These are phyloP conservation scores for Seira musarum DNA, from an alignment of 2,888 invertebrate species.

Conservation along the genomic window DNA sequence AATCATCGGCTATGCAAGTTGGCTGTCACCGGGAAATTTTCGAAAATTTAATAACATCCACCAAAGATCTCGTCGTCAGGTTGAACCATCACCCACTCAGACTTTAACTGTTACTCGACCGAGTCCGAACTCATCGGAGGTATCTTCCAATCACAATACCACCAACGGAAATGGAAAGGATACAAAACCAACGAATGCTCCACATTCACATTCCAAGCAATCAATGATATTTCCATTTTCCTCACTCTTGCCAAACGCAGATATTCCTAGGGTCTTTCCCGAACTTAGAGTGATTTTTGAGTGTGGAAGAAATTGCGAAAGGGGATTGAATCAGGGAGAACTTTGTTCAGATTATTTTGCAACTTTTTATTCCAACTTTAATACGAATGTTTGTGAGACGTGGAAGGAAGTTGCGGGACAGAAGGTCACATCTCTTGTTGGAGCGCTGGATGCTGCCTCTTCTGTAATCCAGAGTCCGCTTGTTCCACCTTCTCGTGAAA, in stretches of 20 bases:
- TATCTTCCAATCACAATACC: too few species aligned
- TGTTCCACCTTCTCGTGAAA: constrained; percentile 65
- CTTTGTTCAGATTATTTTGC: constrained; percentile 60
- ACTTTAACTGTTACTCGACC: too few species aligned
- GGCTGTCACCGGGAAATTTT: constrained; percentile 42
- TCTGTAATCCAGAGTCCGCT: constrained; percentile 68
- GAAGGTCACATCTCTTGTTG: constrained; percentile 64
- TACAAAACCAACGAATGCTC: constrained; percentile 4
- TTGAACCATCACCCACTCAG: too few species aligned
- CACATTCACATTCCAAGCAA: constrained; percentile 24
- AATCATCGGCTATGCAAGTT: constrained; percentile 65
- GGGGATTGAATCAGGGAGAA: constrained; percentile 58
- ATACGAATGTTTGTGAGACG: constrained; percentile 55
- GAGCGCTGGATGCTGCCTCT: constrained; percentile 66
- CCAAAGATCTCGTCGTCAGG: constrained; percentile 29
- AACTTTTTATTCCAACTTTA: constrained; percentile 34
- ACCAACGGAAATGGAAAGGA: not conserved
- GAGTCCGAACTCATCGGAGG: too few species aligned
- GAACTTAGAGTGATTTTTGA: constrained; percentile 65
- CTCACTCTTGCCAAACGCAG: constrained; percentile 33
- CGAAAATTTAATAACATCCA: constrained; percentile 45
- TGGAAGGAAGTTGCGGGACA: constrained; percentile 66
- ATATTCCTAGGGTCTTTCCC: constrained; percentile 64
- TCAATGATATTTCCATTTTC: constrained; percentile 23
- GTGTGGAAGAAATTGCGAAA: constrained; percentile 63